Percentiles rank a stretch among this genome's conserved stretches.
phyloP scores from a whole-genome alignment of 1,140 invertebrate genomes.

The Aethina tumida region DNA sequence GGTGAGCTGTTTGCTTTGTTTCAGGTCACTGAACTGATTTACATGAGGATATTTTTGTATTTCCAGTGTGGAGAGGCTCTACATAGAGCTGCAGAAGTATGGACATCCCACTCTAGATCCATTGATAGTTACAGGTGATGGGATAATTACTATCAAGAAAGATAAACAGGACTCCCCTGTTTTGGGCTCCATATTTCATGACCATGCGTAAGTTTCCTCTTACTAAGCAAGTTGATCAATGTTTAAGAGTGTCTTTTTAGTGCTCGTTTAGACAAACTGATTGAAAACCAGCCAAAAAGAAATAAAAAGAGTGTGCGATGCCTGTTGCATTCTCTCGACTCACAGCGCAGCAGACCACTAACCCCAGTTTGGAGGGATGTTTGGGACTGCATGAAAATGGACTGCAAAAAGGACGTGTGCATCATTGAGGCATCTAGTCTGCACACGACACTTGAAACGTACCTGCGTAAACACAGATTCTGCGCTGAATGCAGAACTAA shows the following conservation, averaged over 20 bases:
- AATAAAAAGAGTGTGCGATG: constrained; percentile 82
- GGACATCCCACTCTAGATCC: constrained; percentile 78
- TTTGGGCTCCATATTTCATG: constrained; percentile 72
- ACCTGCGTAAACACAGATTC: constrained; percentile 86
- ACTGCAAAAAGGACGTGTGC: constrained; percentile 76
- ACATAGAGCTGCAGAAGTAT: constrained; percentile 69
- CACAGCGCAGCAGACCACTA: constrained; percentile 63
- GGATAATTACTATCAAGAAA: constrained; percentile 63
- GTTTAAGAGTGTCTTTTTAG: constrained; percentile 35
- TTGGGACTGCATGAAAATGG: constrained; percentile 78
- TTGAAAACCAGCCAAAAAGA: constrained; percentile 65
- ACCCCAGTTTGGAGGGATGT: constrained; percentile 65
- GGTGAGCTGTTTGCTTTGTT: constrained; percentile 42
- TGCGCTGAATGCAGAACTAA: constrained; percentile 87
- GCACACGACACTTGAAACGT: constrained; percentile 75
- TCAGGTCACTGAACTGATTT: constrained; percentile 7
- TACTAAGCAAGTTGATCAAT: constrained; percentile 2
- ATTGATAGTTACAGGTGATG: constrained; percentile 55
- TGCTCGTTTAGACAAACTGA: constrained; percentile 60
- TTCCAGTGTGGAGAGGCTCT: constrained; percentile 75
- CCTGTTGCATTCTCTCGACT: constrained; percentile 77
- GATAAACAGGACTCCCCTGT: constrained; percentile 66
- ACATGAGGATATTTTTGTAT: constrained; percentile 15
- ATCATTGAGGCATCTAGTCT: constrained; percentile 74
- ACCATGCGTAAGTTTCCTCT: constrained; percentile 59